Percentiles rank a stretch among this genome's conserved stretches.
phyloP scores from a whole-genome alignment of 2,797 vertebrate species.

The Oreonectes daqikongensis region DNA sequence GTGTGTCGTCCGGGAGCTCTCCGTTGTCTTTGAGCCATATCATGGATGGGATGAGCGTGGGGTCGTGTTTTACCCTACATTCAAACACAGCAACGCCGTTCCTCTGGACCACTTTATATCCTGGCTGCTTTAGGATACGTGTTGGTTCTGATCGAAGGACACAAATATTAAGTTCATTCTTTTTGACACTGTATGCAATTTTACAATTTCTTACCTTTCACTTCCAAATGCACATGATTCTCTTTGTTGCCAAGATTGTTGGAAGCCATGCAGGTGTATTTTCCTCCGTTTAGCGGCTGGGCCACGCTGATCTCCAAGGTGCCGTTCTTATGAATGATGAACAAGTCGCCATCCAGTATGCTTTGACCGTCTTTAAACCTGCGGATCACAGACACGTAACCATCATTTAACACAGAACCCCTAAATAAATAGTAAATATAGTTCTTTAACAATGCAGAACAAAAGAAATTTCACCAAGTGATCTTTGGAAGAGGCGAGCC shows the following conservation, averaged over 20 bases:
- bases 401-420: neutral
- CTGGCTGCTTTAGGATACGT: conserved; percentile 89
- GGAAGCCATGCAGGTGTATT: conserved; percentile 90
- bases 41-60: conserved; percentile 80
- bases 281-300: conserved; percentile 83
- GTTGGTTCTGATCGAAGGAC: conserved; percentile 84
- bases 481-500: conserved; percentile 91
- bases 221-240: conserved; percentile 88
- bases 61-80: conserved; percentile 92
- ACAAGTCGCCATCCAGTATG: conserved; percentile 80
- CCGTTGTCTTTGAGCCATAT: conserved; percentile 87
- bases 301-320: conserved; percentile 90
- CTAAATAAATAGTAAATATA: neutral
- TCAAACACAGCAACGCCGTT: conserved; percentile 86
- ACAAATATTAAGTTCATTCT: neutral
- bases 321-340: conserved; percentile 90
- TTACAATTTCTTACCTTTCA: conserved; percentile 86
- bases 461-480: conserved; percentile 83
- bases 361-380: conserved; percentile 92
- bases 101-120: conserved; percentile 87
- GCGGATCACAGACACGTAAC: neutral
- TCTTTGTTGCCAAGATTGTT: conserved; percentile 89
- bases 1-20: conserved; percentile 83
- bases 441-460: neutral
- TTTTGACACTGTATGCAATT: neutral